phyloP scores from a whole-genome alignment of 1,140 invertebrate species.

The Zaprionus kolodkinae region DNA sequence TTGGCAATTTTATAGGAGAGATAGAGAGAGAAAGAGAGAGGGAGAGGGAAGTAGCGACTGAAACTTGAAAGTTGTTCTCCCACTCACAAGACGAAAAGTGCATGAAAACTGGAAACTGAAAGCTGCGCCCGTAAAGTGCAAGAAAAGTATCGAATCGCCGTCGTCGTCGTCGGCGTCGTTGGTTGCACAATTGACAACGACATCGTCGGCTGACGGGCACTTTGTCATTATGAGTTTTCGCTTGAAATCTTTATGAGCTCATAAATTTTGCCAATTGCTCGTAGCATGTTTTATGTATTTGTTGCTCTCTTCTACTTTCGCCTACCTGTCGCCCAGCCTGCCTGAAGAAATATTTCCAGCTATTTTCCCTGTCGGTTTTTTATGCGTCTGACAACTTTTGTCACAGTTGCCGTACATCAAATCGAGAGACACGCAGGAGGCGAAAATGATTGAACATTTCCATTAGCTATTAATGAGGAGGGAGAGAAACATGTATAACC shows the following conservation, averaged over 20 bases:
- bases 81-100: slow-evolving; percentile 24
- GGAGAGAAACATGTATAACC: neutral
- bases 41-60: neutral
- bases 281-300: slow-evolving; percentile 23
- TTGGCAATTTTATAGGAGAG: slow-evolving; percentile 62
- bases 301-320: neutral
- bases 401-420: slow-evolving; percentile 74
- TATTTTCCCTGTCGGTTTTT: slow-evolving; percentile 35
- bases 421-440: slow-evolving; percentile 26
- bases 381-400: slow-evolving; percentile 65
- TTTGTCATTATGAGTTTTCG: slow-evolving; percentile 60
- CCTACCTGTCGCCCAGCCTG: slow-evolving; percentile 18
- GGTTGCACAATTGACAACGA: slow-evolving; percentile 41
- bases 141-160: slow-evolving; percentile 14
- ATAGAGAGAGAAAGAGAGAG: no score
- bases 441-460: slow-evolving; percentile 76
- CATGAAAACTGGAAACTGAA: slow-evolving; percentile 17
- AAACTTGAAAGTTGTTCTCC: slow-evolving; percentile 67
- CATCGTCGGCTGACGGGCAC: slow-evolving; percentile 46
- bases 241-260: slow-evolving; percentile 72
- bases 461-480: slow-evolving; percentile 51
- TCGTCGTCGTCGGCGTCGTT: neutral
- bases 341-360: slow-evolving; percentile 23
- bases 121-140: slow-evolving; percentile 21
- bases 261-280: slow-evolving; percentile 60